phyloP scores from a whole-genome alignment of 2,888 invertebrate genomes.

The Caenorhabditis sulstoni region DNA sequence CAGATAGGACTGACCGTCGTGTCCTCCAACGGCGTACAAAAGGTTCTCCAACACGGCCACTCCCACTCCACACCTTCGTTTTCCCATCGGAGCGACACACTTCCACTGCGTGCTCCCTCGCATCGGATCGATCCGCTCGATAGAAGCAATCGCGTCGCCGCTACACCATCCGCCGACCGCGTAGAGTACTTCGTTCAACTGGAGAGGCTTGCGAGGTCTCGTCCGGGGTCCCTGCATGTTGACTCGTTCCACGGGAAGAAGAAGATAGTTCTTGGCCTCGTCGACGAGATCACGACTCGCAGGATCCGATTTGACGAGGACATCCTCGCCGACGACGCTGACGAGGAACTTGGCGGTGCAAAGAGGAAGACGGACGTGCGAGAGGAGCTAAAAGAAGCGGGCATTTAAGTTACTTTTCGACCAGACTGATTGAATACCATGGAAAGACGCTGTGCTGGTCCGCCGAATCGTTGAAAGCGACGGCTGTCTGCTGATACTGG shows the following conservation, averaged over 20 bases:
- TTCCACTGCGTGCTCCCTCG: constrained; percentile 91
- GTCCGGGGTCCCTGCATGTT: constrained; percentile 89
- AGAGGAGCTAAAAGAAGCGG: constrained; percentile 86
- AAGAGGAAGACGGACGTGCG: constrained; percentile 95
- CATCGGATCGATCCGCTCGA: constrained; percentile 96
- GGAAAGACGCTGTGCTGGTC: constrained; percentile 93
- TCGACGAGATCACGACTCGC: constrained; percentile 97
- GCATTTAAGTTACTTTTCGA: too few relatives aligned
- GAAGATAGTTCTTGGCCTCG: constrained; percentile 97
- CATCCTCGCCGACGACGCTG: constrained; percentile 96
- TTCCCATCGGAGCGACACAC: constrained; percentile 99
- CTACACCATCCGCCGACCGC: constrained; percentile 99
- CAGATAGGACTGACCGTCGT: constrained; percentile 67
- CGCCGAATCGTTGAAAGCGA: constrained; percentile 94
- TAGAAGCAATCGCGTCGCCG: constrained; percentile 98
- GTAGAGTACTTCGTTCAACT: constrained; percentile 95
- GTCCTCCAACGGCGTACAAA: constrained; percentile 68
- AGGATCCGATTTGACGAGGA: constrained; percentile 91
- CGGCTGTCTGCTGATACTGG: constrained; percentile 86
- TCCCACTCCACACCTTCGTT: constrained; percentile 88
- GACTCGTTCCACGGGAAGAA: constrained; percentile 88
- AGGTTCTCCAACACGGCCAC: constrained; percentile 88
- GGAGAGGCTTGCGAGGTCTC: constrained; percentile 93
- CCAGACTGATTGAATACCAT: constrained; percentile 84
- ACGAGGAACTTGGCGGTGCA: constrained; percentile 98